Evolutionary conservation across 1,140 invertebrate genomes (phyloP).

Genomic region (Sminthurides bifidus): DNA sequence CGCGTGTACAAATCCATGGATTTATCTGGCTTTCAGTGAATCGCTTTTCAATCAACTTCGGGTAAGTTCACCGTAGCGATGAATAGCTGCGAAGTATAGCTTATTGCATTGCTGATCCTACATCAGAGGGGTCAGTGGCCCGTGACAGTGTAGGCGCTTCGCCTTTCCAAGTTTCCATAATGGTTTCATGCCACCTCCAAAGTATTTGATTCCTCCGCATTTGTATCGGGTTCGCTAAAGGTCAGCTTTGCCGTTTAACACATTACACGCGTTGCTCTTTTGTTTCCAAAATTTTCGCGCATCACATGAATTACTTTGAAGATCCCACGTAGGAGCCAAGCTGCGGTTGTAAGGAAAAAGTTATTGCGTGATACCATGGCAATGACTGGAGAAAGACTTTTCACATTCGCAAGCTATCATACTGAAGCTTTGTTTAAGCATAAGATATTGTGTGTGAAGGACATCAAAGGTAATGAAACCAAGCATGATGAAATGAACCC

Average conservation of each 20-base stretch:
- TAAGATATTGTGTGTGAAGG: no score
- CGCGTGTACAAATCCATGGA: conserved; percentile 69
- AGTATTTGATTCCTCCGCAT: background rate
- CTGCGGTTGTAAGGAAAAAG: no score
- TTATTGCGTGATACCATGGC: no score
- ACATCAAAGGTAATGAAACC: no score
- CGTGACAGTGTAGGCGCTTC: background rate
- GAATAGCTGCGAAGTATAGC: background rate
- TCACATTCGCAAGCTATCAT: no score
- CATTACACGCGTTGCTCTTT: no score
- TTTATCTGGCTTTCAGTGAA: conserved; percentile 55
- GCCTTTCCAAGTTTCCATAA: background rate
- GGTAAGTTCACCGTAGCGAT: conserved; percentile 7
- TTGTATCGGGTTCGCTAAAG: no score
- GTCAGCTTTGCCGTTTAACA: no score
- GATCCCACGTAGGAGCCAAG: background rate
- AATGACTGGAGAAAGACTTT: no score
- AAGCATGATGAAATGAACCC: no score
- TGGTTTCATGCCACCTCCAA: background rate
- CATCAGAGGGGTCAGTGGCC: background rate
- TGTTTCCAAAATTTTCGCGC: background rate
- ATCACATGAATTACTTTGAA: background rate
- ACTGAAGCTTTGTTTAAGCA: no score
- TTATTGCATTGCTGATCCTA: background rate
- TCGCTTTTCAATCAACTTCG: conserved; percentile 28